A percentile compares a stretch with the other conserved stretches of the same genome.
Conservation (phyloP, 2,888 invertebrate genomes). For the Lymantria monacha region DNA sequence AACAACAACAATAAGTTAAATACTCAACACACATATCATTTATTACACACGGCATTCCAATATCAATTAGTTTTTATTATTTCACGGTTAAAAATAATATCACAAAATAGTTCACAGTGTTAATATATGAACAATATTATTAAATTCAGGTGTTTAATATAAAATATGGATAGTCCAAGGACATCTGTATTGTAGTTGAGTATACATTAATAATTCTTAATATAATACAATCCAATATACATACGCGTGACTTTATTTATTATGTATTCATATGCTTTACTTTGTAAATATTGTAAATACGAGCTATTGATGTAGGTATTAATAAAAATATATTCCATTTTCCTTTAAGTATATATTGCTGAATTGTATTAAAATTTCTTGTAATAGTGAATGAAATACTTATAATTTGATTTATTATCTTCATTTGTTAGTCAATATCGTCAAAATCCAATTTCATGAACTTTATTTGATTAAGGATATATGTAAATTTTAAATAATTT, state of each 20-base stretch:
- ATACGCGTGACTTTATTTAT: background rate
- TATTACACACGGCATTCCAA: constrained; percentile 29
- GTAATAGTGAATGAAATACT: too few relatives aligned
- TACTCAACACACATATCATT: constrained; percentile 1
- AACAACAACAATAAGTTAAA: constrained; percentile 11
- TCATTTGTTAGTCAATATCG: too few relatives aligned
- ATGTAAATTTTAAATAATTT: too few relatives aligned
- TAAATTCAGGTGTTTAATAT: constrained; percentile 32
- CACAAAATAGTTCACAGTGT: constrained; percentile 3
- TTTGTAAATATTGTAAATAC: background rate
- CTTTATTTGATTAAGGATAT: too few relatives aligned
- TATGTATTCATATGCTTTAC: constrained; percentile 25
- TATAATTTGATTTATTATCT: too few relatives aligned
- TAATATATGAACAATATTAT: constrained; percentile 13
- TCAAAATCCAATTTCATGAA: too few relatives aligned
- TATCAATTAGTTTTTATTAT: constrained; percentile 42
- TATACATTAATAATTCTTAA: constrained; percentile 42
- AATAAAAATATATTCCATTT: background rate
- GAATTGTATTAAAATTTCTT: too few relatives aligned
- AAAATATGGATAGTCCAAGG: constrained; percentile 39
- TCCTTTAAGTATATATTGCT: background rate
- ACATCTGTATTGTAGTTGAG: constrained; percentile 50
- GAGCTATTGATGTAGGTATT: background rate
- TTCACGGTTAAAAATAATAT: background rate
- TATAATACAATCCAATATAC: constrained; percentile 22